These are phyloP conservation scores for Cavia porcellus DNA, from an alignment of 2,113 vertebrate species.

Conservation along the genomic window DNA sequence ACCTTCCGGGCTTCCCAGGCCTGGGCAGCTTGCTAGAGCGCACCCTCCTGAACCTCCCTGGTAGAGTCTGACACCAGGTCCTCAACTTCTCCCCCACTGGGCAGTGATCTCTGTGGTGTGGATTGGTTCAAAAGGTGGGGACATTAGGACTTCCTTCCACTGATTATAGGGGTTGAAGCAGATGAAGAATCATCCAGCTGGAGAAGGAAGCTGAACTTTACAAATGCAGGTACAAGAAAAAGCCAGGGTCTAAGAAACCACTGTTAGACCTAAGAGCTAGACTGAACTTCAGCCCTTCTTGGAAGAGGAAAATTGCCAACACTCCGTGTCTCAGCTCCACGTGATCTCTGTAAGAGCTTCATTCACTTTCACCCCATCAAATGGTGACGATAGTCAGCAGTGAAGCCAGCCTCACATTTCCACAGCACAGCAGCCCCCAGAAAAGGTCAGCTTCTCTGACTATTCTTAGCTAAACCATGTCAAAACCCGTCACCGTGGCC, in stretches of 20 bases:
- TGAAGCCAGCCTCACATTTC: background rate
- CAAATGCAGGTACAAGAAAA: background rate
- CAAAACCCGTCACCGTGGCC: background rate
- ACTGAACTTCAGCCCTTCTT: background rate
- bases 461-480: background rate
- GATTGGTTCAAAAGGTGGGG: background rate
- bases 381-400: background rate
- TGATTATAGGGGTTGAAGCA: background rate
- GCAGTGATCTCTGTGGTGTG: background rate
- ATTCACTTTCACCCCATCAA: background rate
- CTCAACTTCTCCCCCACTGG: too few species aligned
- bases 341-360: background rate
- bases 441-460: background rate
- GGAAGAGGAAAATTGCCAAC: background rate
- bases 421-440: background rate
- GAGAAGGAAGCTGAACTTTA: background rate
- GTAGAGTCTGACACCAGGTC: background rate
- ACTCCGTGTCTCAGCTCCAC: background rate
- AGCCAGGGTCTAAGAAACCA: background rate
- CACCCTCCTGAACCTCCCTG: background rate
- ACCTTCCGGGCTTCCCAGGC: background rate
- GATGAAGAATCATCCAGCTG: background rate
- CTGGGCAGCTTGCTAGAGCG: background rate
- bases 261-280: background rate
- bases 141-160: background rate